Base-by-base conservation (phyloP, 2,113 vertebrate species). In the Callipepla squamata region DNA sequence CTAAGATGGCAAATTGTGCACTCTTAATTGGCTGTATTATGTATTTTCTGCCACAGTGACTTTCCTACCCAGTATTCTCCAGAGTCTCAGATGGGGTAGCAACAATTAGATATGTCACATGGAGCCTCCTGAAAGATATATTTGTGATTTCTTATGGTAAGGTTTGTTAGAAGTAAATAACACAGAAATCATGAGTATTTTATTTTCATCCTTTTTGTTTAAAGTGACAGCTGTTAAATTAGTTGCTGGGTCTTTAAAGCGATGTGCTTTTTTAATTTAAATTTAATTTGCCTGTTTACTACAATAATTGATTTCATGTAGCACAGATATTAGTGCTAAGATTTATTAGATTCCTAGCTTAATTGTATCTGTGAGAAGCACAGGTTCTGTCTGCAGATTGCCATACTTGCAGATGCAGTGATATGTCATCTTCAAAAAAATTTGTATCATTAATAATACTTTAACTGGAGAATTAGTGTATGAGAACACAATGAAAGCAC, bases 281-380 rank as follows among this genome's bases (percentile, higher is more conserved):
- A 72, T 18, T 85, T 61, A 81, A 87, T 93, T 91, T 92, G 6
- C 23, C 65, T 87, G 12, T 78, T 88, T 91, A 45, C 26, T 75
- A 48, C 36, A 86, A 73, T 92, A 80, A 80, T 40, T 79, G 44
- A 48, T 87, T 82, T 93, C 85, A 66, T 75, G 62, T 30, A 79
- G n/a, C 50, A 48, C 30, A 66, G 11, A 85, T 87, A 73, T 84
- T 47, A 83, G 9, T 90, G 65, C 47, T 61, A 80, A 91, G 45
- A 78, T 91, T 94, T 80, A 85, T 85, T 91, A 84, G 51, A 82
- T 88, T 85, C 42, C 53, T 36, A 53, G 70, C 23, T 83, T 79
- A 91, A 91, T 85, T 84, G 18, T 86, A 25, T 81, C 44, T 65
- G n/a, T 9, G 36, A 25, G 75, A 50, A 73, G 51, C 38, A 38